Base-by-base conservation (phyloP, 1,140 invertebrate species). In the Drosophila truncata region DNA sequence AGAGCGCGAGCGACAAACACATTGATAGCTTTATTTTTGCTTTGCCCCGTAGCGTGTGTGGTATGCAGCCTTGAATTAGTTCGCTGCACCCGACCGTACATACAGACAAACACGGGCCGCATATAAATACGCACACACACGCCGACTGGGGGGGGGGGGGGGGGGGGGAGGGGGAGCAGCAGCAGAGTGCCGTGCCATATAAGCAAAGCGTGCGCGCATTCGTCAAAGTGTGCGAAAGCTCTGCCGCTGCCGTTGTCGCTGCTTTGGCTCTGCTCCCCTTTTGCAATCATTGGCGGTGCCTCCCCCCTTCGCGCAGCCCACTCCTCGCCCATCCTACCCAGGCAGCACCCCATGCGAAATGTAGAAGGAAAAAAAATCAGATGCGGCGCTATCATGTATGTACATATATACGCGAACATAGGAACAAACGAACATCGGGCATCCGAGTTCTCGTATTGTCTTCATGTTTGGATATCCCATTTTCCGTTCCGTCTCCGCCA, bases 21-120 rank as follows among this genome's bases (percentile, higher is more conserved):
- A 90, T 39, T 66, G 78, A 88, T 66, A 84, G 84, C 84, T 88
- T 88, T 88, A 88, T 88, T 90, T 88, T 88, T 84, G 84, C 84
- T 73, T 80, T 85, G 78, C 71, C 71, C 55, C 70, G 67, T 73
- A 72, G 33, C 70, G 70, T 72, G 86, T 91, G 85, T 91, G 90
- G 90, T 91, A 91, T 92, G 91, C 85, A 92, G 91, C 91, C 91
- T 92, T 92, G 91, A 92, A 92, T 92, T 92, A 92, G 91, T 92
- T 92, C 91, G 91, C 85, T 92, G 91, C 91, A 92, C 91, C 91
- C 91, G 91, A 69, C 76, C 81, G 70, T 60, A 62, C 60, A 77
- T 47, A 77, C 80, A 78, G 20, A 57, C 75, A 86, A 50, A 85
- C 62, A 77, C 49, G 62, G 62, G 41, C 62, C 47, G 67, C 72